Conservation (phyloP, 2,888 invertebrate species). For the Drosophila fulvimacula region DNA sequence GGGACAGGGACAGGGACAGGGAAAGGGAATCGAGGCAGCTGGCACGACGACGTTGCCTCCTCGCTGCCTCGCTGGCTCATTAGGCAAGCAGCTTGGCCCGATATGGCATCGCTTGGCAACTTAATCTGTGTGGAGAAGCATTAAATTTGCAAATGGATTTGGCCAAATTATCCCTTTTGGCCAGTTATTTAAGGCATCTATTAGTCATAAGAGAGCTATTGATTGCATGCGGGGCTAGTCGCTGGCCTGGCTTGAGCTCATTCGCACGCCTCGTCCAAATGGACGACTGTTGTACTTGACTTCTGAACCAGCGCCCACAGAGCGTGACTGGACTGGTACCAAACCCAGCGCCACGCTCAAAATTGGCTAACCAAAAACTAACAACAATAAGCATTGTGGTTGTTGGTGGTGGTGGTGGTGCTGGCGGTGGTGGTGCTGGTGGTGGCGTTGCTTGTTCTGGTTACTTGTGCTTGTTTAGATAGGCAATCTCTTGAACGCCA, state of each 20-base stretch:
- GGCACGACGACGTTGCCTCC: slow-evolving; percentile 13
- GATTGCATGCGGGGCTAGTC: slow-evolving; percentile 43
- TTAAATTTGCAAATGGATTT: slow-evolving; percentile 72
- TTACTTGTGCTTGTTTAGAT: slow-evolving; percentile 70
- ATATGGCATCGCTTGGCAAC: slow-evolving; percentile 43
- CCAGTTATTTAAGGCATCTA: slow-evolving; percentile 72
- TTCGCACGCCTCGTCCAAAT: slow-evolving; percentile 73
- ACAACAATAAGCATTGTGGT: slow-evolving; percentile 59
- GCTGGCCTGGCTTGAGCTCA: slow-evolving; percentile 54
- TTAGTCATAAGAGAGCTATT: slow-evolving; percentile 67
- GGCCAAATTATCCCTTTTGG: slow-evolving; percentile 69
- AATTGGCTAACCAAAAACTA: slow-evolving; percentile 67
- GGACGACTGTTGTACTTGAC: slow-evolving; percentile 72
- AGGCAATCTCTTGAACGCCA: slow-evolving; percentile 69
- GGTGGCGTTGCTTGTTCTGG: slow-evolving; percentile 56
- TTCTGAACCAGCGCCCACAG: slow-evolving; percentile 80
- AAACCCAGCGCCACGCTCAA: slow-evolving; percentile 41
- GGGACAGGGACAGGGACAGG: no score
- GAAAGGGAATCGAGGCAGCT: no score
- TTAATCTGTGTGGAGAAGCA: slow-evolving; percentile 57
- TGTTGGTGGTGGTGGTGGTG: slow-evolving; percentile 14
- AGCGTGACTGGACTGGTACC: slow-evolving; percentile 75
- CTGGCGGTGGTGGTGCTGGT: slow-evolving; percentile 16
- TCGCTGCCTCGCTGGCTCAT: slow-evolving; percentile 53
- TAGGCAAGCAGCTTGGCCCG: slow-evolving; percentile 53